These are phyloP conservation scores for Gymnarchus niloticus DNA, from an alignment of 2,113 vertebrate genomes.

Conservation along the genomic window DNA sequence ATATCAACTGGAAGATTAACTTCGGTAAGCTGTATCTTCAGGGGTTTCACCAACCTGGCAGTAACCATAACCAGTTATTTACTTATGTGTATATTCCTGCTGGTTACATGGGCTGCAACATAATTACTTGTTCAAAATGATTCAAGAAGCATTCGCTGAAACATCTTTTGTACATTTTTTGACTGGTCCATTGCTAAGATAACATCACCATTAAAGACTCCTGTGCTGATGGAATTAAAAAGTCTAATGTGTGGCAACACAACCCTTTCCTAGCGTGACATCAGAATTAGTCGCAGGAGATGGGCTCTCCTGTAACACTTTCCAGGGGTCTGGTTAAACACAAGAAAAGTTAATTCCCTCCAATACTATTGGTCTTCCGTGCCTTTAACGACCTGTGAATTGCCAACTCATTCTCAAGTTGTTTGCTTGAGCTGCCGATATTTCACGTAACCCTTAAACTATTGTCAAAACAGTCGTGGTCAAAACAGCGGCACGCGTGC, in stretches of 20 bases:
- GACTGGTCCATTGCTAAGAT: neutral
- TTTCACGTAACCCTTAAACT: neutral
- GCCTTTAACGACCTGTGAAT: slow-evolving; percentile 16
- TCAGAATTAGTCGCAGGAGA: slow-evolving; percentile 16
- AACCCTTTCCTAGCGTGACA: neutral
- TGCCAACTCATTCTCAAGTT: neutral
- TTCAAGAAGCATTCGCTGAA: neutral
- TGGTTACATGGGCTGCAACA: neutral
- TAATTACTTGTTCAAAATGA: neutral
- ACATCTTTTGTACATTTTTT: neutral
- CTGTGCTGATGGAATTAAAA: slow-evolving; percentile 15
- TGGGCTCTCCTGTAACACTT: neutral
- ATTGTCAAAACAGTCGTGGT: too few species aligned
- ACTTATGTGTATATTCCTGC: neutral
- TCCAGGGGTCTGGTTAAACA: neutral
- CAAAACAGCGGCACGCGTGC: neutral
- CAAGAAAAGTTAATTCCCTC: neutral
- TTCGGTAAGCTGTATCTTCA: neutral
- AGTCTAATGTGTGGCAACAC: neutral
- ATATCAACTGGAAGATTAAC: neutral
- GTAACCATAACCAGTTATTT: neutral
- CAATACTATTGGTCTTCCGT: neutral
- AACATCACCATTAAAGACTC: neutral
- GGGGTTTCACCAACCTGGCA: neutral
- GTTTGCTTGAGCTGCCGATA: neutral